phyloP scores from a whole-genome alignment of 1,140 invertebrate species.

The Diorhabda sublineata region DNA sequence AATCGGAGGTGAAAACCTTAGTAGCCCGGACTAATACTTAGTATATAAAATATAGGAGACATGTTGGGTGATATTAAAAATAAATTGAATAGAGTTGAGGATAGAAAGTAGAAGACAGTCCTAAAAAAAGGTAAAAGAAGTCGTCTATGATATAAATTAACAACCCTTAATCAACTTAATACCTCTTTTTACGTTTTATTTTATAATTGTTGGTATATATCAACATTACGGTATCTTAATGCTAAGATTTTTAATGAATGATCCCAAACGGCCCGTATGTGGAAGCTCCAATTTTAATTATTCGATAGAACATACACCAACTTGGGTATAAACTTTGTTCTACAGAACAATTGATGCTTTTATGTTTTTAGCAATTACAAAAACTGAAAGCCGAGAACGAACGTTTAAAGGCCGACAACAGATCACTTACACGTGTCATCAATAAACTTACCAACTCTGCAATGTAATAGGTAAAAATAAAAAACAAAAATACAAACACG shows the following conservation, averaged over 20 bases:
- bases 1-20: too few species aligned
- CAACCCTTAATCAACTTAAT: too few species aligned
- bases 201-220: too few species aligned
- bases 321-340: not conserved
- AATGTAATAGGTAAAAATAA: conserved; percentile 65
- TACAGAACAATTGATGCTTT: conserved; percentile 7
- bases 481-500: conserved; percentile 6
- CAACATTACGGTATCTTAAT: not conserved
- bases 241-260: not conserved
- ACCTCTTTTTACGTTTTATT: too few species aligned
- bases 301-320: not conserved
- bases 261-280: not conserved
- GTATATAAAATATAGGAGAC: too few species aligned
- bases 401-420: conserved; percentile 92
- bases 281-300: not conserved
- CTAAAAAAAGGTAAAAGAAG: too few species aligned
- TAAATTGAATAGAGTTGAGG: too few species aligned
- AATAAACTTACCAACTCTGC: conserved; percentile 91
- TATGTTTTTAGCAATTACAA: conserved; percentile 88
- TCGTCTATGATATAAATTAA: too few species aligned
- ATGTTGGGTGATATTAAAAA: too few species aligned
- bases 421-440: conserved; percentile 89
- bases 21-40: too few species aligned
- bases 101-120: too few species aligned
- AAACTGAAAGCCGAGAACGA: conserved; percentile 96